Evolutionary conservation across 2,888 invertebrate species (phyloP), one percentile per base, ranked within the genome.

Genomic region (Calameuta idolon): DNA sequence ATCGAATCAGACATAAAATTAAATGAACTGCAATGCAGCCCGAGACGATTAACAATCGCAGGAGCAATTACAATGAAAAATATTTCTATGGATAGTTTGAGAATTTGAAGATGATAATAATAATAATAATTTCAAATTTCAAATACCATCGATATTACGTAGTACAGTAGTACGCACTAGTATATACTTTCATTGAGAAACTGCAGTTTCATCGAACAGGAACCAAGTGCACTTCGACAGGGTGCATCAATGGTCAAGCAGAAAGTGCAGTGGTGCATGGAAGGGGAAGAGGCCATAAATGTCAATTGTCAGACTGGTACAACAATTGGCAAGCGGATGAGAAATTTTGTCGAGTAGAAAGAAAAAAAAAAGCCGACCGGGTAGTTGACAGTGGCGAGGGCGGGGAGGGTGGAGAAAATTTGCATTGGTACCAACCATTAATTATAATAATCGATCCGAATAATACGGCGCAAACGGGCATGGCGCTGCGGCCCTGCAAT

Each of bases 401-500:
- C 30, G 15, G 37, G 4, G 4, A n/a, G 15, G 11, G 30, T 76
- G n/a, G 31, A 31, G n/a, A 23, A 40, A 15, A 31, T 33, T 69
- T 69, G 33, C 69, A 74, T 23, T 40, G 74, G 75, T 33, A 37
- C n/a, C 69, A 31, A 30, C 68, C 73, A 37, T 35, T 34, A 80
- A 79, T 80, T 80, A 82, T 82, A 82, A 82, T 80, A 80, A 82
- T 82, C 79, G 79, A 82, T 83, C 81, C 79, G 87, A 87, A 87
- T 87, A 87, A 87, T 83, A 85, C 79, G 80, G 80, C 79, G 80
- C 34, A 80, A 81, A 73, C 79, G 88, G 88, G 88, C 85, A 87
- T 87, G 87, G 88, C 85, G 74, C 77, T 35, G 40, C n/a, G 30
- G 77, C 75, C 76, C 37, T 79, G 83, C 85, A 86, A 85, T 85